Conservation (phyloP, 2,888 invertebrate genomes). For the Morpho deidamia region DNA sequence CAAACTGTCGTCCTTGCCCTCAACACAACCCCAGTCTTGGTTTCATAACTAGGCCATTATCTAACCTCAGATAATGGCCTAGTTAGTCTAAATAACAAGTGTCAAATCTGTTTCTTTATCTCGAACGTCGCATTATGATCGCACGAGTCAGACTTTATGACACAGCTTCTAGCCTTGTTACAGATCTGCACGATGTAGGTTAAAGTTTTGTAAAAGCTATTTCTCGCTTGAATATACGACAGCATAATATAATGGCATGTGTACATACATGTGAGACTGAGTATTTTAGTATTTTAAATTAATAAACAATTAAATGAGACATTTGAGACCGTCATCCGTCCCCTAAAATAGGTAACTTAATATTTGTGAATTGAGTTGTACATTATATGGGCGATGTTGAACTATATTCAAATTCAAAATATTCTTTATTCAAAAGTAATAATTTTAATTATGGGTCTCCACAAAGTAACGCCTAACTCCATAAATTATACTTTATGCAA, state of each 20-base stretch:
- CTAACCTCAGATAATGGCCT: constrained; percentile 3
- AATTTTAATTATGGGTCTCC: no score
- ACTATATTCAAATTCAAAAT: no score
- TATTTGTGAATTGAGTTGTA: no score
- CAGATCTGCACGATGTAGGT: constrained; percentile 12
- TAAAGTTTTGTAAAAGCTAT: constrained; percentile 11
- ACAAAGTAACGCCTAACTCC: no score
- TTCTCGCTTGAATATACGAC: constrained; percentile 3
- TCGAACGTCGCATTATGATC: constrained; percentile 5
- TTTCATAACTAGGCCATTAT: constrained; percentile 7
- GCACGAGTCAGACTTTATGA: constrained; percentile 16
- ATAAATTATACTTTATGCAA: no score
- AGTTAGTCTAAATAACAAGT: constrained; percentile 10
- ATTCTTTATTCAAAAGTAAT: no score
- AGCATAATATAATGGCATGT: neutral
- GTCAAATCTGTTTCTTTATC: constrained; percentile 22
- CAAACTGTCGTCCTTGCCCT: neutral
- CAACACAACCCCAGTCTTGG: neutral
- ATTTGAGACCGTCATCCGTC: no score
- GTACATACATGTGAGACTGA: no score
- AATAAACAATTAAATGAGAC: no score
- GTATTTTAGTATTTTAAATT: no score
- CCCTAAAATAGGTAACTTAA: no score
- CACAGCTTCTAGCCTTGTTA: constrained; percentile 20
- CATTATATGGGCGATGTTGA: no score